These are phyloP conservation scores for Falcunculus frontatus DNA, from an alignment of 2,113 vertebrate species.

Conservation along the genomic window DNA sequence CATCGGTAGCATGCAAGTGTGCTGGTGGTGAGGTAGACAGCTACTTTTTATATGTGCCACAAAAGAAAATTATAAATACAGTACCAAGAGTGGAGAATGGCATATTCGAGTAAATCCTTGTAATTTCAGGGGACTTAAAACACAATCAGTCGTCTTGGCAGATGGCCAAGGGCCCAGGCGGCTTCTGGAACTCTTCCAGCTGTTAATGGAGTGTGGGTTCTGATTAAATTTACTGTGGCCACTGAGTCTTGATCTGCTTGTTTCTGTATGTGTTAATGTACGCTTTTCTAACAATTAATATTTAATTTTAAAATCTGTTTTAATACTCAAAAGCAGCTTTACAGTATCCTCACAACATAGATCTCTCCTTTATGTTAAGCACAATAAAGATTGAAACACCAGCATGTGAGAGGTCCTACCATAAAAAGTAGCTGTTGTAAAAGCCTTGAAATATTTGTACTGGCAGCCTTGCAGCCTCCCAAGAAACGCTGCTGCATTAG, in stretches of 20 bases:
- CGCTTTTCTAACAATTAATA: not conserved
- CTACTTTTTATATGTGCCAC: not conserved
- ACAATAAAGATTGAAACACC: not conserved
- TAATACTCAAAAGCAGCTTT: not conserved
- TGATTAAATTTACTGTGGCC: conserved; percentile 40
- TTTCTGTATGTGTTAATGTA: not conserved
- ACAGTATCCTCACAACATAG: not conserved
- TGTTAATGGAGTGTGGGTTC: conserved; percentile 44
- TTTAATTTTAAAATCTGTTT: not conserved
- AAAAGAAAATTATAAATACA: not conserved
- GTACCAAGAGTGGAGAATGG: not conserved
- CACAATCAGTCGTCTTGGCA: conserved; percentile 11
- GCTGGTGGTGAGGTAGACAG: not conserved
- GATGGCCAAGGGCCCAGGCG: not conserved
- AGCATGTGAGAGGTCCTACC: not conserved
- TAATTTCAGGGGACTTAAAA: conserved; percentile 48
- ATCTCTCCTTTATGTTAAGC: not conserved
- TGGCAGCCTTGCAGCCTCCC: not conserved
- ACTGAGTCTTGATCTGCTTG: not conserved
- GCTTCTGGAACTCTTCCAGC: conserved; percentile 47
- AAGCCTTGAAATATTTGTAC: not conserved
- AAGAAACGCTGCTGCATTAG: not conserved
- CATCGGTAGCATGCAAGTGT: not conserved
- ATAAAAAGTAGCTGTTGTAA: not conserved
- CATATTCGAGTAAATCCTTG: not conserved